Base-by-base conservation (phyloP, 2,797 vertebrate genomes). In the Sebastes matsubarae region DNA sequence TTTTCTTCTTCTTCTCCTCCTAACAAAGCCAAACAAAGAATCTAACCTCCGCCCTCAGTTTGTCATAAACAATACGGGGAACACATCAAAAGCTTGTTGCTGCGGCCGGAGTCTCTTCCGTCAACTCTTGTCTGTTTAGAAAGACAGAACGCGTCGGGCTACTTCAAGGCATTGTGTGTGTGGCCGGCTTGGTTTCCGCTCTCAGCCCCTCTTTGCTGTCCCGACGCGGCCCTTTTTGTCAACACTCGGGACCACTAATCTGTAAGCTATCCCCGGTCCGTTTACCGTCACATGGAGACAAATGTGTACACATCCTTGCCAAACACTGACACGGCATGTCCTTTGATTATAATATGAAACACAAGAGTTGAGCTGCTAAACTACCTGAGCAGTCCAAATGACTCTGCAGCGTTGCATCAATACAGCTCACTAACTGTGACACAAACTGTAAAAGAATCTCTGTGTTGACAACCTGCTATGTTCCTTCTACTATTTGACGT, bases 21-120 rank as follows among this genome's bases (percentile, higher is more conserved):
- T 77, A 79, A 89, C 88, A 86, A 87, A 91, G 80, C 75, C 60
- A 68, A 77, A 73, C 80, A 42, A 42, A 91, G 75, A 80, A 68
- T 80, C 71, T 80, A 85, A 88, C 91, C 85, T 84, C 79, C 77
- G 61, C 78, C 85, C 77, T 89, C 77, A 83, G 71, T 92, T 90
- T 92, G 87, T 89, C 89, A 91, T 94, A 94, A 95, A 94, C 93
- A 96, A 94, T 81, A 88, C 74, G 77, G 82, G 55, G 87, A 92
- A 83, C 82, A 94, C 90, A 94, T 94, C 93, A 94, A 93, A 95
- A 94, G 91, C 73, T 63, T 8, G 25, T 81, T 20, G 83, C 87
- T 87, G 85, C 82, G 90, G 87, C 91, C 74, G 68, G 87, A 91
- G 76, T 80, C 81, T 93, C 81, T 91, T 93, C 86, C 79, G 77